Conservation (phyloP, 2,113 vertebrate species). For the Cynoglossus semilaevis region DNA sequence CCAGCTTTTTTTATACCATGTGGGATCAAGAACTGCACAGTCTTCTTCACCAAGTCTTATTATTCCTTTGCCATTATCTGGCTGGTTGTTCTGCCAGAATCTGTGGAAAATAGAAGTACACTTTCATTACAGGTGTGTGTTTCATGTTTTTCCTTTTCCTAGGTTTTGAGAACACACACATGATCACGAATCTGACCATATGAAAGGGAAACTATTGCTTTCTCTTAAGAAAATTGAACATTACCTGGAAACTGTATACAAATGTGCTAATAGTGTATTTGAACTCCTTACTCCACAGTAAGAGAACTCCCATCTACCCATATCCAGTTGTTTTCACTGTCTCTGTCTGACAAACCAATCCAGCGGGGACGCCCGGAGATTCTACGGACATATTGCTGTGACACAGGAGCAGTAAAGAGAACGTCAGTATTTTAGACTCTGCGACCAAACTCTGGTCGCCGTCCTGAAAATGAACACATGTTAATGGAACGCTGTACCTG, state of each 20-base stretch:
- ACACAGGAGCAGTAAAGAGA: neutral
- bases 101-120: neutral
- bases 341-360: slow-evolving; percentile 50
- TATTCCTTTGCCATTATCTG: slow-evolving; percentile 18
- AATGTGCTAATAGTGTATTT: neutral
- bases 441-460: no score
- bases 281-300: neutral
- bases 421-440: no score
- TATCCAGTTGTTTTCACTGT: slow-evolving; percentile 30
- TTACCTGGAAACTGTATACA: neutral
- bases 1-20: slow-evolving; percentile 3
- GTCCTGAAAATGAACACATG: no score
- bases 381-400: slow-evolving; percentile 7
- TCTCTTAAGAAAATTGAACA: no score
- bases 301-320: slow-evolving; percentile 49
- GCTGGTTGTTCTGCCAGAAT: neutral
- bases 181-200: no score
- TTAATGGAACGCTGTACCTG: neutral
- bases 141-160: no score
- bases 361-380: rapidly evolving
- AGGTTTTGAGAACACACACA: no score
- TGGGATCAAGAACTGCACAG: slow-evolving; percentile 8
- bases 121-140: no score
- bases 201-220: no score
- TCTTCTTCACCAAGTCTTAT: slow-evolving; percentile 4